These are phyloP conservation scores for Tamias sibiricus DNA, from an alignment of 2,113 vertebrate genomes.

Conservation along the genomic window DNA sequence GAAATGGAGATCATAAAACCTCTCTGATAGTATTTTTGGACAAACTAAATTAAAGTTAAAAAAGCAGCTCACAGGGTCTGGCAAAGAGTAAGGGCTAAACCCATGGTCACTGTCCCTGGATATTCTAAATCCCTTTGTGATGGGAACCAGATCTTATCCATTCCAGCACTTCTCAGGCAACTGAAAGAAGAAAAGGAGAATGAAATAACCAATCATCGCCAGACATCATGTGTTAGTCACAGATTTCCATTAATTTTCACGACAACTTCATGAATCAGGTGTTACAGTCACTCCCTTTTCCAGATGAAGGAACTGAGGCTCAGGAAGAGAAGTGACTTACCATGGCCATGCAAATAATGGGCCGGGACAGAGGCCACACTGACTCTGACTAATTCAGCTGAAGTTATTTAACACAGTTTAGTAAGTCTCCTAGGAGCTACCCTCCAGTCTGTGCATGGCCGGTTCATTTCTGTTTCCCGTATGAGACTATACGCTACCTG, in stretches of 20 bases:
- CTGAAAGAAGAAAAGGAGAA: not conserved
- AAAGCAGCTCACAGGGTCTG: not conserved
- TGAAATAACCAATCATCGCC: not conserved
- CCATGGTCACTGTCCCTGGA: no score
- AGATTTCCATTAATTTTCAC: not conserved
- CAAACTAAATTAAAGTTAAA: not conserved
- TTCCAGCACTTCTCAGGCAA: not conserved
- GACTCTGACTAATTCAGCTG: not conserved
- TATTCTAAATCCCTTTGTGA: not conserved
- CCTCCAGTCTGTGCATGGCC: not conserved
- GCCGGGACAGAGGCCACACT: not conserved
- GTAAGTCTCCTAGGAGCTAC: not conserved
- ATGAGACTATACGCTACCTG: not conserved
- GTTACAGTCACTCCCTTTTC: not conserved
- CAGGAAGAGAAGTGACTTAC: not conserved
- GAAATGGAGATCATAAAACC: not conserved
- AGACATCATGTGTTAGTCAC: accelerated
- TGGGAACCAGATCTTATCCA: not conserved
- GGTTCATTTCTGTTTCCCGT: not conserved
- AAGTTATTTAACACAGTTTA: not conserved
- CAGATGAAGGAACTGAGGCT: not conserved
- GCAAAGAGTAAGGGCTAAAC: not conserved
- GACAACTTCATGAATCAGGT: not conserved
- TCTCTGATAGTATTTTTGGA: not conserved
- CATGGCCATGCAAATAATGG: not conserved